Percentiles rank a stretch among this genome's conserved stretches.
Evolutionary conservation across 2,797 vertebrate genomes (phyloP).

Genomic region (Carapus acus): DNA sequence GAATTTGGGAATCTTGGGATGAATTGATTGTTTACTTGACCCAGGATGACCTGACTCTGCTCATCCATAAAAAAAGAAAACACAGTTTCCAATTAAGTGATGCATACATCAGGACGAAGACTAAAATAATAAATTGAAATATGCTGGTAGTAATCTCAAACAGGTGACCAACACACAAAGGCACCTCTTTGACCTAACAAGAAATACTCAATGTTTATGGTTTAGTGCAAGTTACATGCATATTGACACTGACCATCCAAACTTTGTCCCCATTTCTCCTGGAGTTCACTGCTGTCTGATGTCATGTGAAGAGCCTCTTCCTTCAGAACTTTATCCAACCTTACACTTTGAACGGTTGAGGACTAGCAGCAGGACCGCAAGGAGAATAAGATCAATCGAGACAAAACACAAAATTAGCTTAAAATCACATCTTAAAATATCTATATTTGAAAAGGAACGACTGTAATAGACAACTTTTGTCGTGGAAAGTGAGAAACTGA

Average conservation of each 20-base stretch:
- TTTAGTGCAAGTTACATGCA: neutral
- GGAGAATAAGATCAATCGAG: neutral
- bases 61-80: constrained; percentile 27
- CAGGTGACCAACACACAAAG: too few species aligned
- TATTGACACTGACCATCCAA: constrained; percentile 60
- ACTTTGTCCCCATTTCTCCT: constrained; percentile 58
- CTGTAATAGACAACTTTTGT: too few species aligned
- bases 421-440: too few species aligned
- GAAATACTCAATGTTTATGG: too few species aligned
- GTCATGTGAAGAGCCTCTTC: constrained; percentile 56
- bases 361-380: constrained; percentile 37
- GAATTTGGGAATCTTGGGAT: constrained; percentile 63
- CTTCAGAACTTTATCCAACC: constrained; percentile 62
- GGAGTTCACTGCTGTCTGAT: constrained; percentile 39
- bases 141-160: too few species aligned
- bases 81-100: neutral
- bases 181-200: too few species aligned
- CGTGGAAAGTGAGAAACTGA: too few species aligned
- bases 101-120: neutral
- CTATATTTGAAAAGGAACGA: too few species aligned
- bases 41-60: constrained; percentile 54
- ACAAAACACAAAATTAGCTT: constrained; percentile 1
- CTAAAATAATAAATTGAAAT: too few species aligned
- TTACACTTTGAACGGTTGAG: constrained; percentile 36
- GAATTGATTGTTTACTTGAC: constrained; percentile 58